These are phyloP conservation scores for Orientallactaga bullata DNA, from an alignment of 2,113 vertebrate genomes.

Conservation along the genomic window DNA sequence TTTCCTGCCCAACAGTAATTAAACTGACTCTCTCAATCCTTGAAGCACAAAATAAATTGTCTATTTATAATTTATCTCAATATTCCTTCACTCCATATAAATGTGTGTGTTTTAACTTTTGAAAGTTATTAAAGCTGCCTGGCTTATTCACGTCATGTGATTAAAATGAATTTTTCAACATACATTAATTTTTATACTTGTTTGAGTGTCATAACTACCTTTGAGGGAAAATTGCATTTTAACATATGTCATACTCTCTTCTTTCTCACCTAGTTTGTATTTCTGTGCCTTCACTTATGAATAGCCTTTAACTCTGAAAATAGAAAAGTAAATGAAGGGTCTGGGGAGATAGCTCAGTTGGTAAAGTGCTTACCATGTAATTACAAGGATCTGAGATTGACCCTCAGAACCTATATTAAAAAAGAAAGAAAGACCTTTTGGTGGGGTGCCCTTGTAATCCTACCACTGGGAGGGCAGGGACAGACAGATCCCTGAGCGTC, in stretches of 20 bases:
- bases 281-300: not conserved
- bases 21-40: not conserved
- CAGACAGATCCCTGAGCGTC: too few species aligned
- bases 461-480: too few species aligned
- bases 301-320: not conserved
- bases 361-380: too few species aligned
- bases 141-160: not conserved
- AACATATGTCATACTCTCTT: not conserved
- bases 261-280: slow-evolving; percentile 22
- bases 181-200: not conserved
- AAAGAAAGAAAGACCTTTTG: too few species aligned
- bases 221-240: not conserved
- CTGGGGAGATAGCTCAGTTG: too few species aligned
- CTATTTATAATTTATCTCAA: not conserved
- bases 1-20: not conserved
- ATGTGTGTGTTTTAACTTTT: not conserved
- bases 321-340: too few species aligned
- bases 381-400: too few species aligned
- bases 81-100: slow-evolving; percentile 35
- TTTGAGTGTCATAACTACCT: slow-evolving; percentile 11
- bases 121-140: not conserved
- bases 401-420: too few species aligned
- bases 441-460: too few species aligned
- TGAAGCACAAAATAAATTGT: not conserved
- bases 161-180: slow-evolving; percentile 11